Base-by-base conservation (phyloP, 2,797 vertebrate genomes). In the Tenualosa ilisha region DNA sequence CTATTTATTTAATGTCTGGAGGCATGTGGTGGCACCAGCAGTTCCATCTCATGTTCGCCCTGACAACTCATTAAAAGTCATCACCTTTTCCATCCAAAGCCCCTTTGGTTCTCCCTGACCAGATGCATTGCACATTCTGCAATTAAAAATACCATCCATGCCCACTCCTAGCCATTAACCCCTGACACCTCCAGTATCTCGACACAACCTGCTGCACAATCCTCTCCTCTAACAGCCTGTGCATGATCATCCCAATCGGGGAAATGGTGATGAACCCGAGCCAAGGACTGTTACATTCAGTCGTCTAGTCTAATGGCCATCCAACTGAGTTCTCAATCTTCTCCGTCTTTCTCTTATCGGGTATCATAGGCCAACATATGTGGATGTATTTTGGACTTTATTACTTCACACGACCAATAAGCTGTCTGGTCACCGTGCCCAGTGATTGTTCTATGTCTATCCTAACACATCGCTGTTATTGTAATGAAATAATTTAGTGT, bases 301-400 rank as follows among this genome's bases (percentile, higher is more conserved):
- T 11, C 61, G 81, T 83, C 83, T 83, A 46, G 43, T 75, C 82
- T 85, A 81, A 83, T 22, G 31, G 63, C 82, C 43, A 2, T 75
- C 6, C 84, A 81, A 85, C 24, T 84, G 87, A 89, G 53, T 54
- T 37, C 8, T 86, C 59, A 63, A 61, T 83, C 88, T 24, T 0
- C 6, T 53, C 65, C 46, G 26, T 68, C 82, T 86, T 84, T 72
- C 51, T 86, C 54, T 84, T 72, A 12, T 37, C 26, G 11, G 26
- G 4, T 72, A 12, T n/a, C 24, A 11, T 11, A 26, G n/a, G 63
- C 63, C 24, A 31, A 26, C 65, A 17, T 75, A 75, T 3, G 31
- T 15, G 31, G 13, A 37, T 37, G 9, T 37, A 72, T 72, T 12
- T 26, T 31, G 65, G 40, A 75, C 40, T 40, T 22, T 83, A 37